Evolutionary conservation across 2,113 vertebrate species (phyloP), one percentile per base, ranked within the genome.

Genomic region (Nerophis lumbriciformis): DNA sequence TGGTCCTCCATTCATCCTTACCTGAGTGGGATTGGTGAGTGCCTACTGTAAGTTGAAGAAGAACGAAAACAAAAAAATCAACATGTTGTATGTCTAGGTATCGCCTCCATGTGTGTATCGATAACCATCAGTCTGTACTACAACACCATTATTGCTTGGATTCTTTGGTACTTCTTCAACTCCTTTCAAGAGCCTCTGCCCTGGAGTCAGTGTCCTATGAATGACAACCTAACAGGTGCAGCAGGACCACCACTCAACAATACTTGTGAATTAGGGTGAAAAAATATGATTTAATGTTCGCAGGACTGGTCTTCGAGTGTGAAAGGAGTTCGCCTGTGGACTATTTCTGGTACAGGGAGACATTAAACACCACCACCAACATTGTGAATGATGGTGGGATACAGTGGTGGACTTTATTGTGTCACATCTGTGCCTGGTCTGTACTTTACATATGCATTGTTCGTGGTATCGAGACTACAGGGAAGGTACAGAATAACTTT

Each of bases 271-370:
- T 14, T 3, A 3, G 9, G 21, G 8, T 4, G 9, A 54, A 54
- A 35, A 54, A 15, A 6, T 7, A 37, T 37, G 47, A 36, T 45
- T 13, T 19, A 16, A 47, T 63, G 49, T 16, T 58, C 21, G 52
- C 84, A 97, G 95, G 56, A 53, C 61, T 82, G 0, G 5, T 88
- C 63, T 76, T 89, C 0, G 95, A 97, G 71, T 98, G 95, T 66
- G 77, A 74, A 55, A 86, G 57, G 73, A 97, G 94, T 86, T 91
- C 93, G 39, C 62, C 95, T 0, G 91, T 94, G 56, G 94, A 96
- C 78, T 96, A 96, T 68, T 98, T 90, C 82, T 98, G 94, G 94
- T 98, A 97, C 86, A 87, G 95, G 42, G 80, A 92, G 87, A 95
- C 95, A 1, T 81, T 98, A 52, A 94, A 97, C 81, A 90, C 83